Evolutionary conservation across 2,113 vertebrate genomes (phyloP).

Genomic region (Pollachius pollachius): DNA sequence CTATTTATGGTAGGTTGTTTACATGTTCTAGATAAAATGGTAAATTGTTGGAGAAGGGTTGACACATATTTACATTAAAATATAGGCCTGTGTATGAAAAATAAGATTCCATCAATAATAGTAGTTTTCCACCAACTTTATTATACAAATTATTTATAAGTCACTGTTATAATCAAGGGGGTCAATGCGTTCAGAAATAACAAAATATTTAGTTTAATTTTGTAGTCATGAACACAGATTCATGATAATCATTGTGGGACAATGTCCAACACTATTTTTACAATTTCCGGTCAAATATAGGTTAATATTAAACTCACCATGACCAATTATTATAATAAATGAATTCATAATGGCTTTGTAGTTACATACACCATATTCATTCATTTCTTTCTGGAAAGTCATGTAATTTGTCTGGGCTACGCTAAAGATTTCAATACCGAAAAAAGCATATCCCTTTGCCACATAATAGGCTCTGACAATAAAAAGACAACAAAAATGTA

Average conservation of each 20-base stretch:
- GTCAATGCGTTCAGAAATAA: slow-evolving; percentile 61
- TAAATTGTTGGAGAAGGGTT: too few species aligned
- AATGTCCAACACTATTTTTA: slow-evolving; percentile 25
- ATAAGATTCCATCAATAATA: slow-evolving; percentile 14
- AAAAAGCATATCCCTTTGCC: slow-evolving; percentile 51
- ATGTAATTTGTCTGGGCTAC: slow-evolving; percentile 15
- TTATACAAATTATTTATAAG: slow-evolving; percentile 75
- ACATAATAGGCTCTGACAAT: slow-evolving; percentile 53
- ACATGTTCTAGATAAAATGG: too few species aligned
- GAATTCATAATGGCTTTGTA: slow-evolving; percentile 59
- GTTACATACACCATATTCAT: slow-evolving; percentile 61
- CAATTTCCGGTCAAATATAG: slow-evolving; percentile 26
- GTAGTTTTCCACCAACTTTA: slow-evolving; percentile 70
- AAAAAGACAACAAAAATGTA: slow-evolving; percentile 67
- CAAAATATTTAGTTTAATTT: slow-evolving; percentile 50
- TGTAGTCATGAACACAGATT: slow-evolving; percentile 60
- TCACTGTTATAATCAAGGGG: slow-evolving; percentile 69
- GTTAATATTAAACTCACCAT: slow-evolving; percentile 45
- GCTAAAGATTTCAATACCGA: slow-evolving; percentile 37
- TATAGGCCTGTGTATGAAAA: background rate
- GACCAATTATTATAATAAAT: slow-evolving; percentile 39
- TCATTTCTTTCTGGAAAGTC: slow-evolving; percentile 50
- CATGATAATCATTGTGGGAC: slow-evolving; percentile 46
- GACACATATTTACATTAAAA: too few species aligned
- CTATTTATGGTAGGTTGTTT: too few species aligned